Conservation (phyloP, 2,888 invertebrate genomes). For the Latrodectus hesperus region DNA sequence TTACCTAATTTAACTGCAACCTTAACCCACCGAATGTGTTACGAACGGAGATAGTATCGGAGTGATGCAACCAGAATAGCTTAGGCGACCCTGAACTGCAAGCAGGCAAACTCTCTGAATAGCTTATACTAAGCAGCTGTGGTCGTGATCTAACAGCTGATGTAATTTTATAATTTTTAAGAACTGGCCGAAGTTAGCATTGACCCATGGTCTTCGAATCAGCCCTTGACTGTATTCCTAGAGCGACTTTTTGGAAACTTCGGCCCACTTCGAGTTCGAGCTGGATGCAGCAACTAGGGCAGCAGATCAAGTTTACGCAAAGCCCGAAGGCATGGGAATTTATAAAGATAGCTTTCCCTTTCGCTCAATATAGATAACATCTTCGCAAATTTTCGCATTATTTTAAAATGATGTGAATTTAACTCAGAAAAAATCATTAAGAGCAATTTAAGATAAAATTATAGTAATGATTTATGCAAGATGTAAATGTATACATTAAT, state of each 20-base stretch:
- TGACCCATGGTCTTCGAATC: conserved; percentile 33
- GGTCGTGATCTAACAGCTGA: conserved; percentile 63
- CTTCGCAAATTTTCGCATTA: too few relatives aligned
- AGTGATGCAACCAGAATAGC: neutral
- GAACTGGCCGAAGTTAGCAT: conserved; percentile 40
- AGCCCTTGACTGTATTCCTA: conserved; percentile 54
- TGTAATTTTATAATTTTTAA: conserved; percentile 32
- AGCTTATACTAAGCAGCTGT: neutral
- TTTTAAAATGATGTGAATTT: too few relatives aligned
- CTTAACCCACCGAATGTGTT: conserved; percentile 46
- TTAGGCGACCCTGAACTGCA: conserved; percentile 32
- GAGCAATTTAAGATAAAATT: too few relatives aligned
- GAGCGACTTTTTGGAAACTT: conserved; percentile 7
- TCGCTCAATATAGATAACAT: too few relatives aligned
- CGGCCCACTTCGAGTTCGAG: conserved; percentile 7
- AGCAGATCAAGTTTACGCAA: conserved; percentile 28
- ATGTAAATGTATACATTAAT: too few relatives aligned
- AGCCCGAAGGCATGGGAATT: too few relatives aligned
- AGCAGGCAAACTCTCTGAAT: neutral
- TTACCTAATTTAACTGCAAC: conserved; percentile 46
- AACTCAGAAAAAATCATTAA: too few relatives aligned
- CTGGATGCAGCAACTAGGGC: conserved; percentile 25
- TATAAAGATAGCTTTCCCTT: too few relatives aligned
- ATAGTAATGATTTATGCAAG: too few relatives aligned
- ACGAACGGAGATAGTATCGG: neutral